Conservation (phyloP, 2,113 vertebrate genomes). For the Ifrita kowaldi region DNA sequence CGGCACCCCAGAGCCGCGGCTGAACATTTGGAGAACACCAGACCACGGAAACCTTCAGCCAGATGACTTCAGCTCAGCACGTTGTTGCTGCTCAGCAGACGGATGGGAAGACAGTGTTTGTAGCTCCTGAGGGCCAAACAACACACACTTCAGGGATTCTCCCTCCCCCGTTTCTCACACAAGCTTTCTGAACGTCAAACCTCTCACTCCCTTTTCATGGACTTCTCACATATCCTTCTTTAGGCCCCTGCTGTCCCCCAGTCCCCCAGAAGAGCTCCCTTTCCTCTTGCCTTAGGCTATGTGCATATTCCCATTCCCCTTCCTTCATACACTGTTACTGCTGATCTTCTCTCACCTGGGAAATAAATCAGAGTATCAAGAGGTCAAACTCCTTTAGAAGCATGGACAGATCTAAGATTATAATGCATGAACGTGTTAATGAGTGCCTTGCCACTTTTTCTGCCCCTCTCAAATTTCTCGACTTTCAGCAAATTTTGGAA, state of each 20-base stretch:
- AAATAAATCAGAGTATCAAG: neutral
- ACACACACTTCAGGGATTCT: neutral
- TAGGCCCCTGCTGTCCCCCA: neutral
- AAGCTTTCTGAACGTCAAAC: neutral
- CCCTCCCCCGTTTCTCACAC: neutral
- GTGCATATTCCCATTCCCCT: neutral
- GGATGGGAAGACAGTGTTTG: neutral
- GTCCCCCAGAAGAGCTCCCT: neutral
- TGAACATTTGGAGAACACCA: neutral
- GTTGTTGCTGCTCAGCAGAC: neutral
- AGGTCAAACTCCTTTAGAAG: neutral
- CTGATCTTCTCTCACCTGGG: neutral
- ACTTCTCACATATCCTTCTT: neutral
- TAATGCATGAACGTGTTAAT: neutral
- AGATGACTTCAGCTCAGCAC: neutral
- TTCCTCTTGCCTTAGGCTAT: neutral
- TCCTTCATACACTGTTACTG: neutral
- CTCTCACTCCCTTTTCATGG: neutral
- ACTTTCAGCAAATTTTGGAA: neutral
- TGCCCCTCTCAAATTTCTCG: neutral
- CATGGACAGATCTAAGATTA: neutral
- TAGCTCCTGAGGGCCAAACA: neutral
- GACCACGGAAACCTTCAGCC: neutral
- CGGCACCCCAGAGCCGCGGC: neutral
- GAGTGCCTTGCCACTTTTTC: neutral